A percentile compares a stretch with the other conserved stretches of the same genome.
phyloP scores from a whole-genome alignment of 2,113 vertebrate genomes.

The Noturus placidus region DNA sequence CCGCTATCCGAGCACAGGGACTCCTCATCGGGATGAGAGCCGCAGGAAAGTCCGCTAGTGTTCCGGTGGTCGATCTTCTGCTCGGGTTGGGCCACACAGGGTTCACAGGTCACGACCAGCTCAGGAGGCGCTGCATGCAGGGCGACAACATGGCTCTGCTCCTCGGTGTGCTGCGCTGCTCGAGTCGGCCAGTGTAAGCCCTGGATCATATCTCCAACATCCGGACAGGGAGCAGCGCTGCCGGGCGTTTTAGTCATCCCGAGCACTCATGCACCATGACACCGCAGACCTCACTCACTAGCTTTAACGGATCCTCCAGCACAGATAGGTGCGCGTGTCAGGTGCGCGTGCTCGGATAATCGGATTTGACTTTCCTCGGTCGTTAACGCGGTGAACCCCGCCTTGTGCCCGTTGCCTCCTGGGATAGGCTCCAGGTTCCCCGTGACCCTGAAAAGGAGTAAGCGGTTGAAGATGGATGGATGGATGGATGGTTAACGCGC shows the following conservation, averaged over 20 bases:
- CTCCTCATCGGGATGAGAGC: conserved; percentile 56
- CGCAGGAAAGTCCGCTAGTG: conserved; percentile 40
- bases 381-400: no score
- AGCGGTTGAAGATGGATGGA: no score
- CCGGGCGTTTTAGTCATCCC: conserved; percentile 53
- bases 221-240: conserved; percentile 33
- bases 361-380: no score
- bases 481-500: no score
- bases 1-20: conserved; percentile 68
- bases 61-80: neutral
- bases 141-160: neutral
- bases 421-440: no score
- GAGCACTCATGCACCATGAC: neutral
- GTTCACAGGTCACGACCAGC: conserved; percentile 71
- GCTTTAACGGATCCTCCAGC: neutral
- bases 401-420: no score
- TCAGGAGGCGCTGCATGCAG: conserved; percentile 62
- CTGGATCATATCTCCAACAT: conserved; percentile 33
- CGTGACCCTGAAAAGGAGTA: no score
- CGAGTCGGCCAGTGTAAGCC: conserved; percentile 1
- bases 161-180: neutral
- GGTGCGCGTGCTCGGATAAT: neutral
- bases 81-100: conserved; percentile 39
- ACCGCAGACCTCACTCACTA: neutral
- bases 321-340: neutral